These are phyloP conservation scores for Deilephila porcellus DNA, from an alignment of 2,888 invertebrate genomes.

Conservation along the genomic window DNA sequence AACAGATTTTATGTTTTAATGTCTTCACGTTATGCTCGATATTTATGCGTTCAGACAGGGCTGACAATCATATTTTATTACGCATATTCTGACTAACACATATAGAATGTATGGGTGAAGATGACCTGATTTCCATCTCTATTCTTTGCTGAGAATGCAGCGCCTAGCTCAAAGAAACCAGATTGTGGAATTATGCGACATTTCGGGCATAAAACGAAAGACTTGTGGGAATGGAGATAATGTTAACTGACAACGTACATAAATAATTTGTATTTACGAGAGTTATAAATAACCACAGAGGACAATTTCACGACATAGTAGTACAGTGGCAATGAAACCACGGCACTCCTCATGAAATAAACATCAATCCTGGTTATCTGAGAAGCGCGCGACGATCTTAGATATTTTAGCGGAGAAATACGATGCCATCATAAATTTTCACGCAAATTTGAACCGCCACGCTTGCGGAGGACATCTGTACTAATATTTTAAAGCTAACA, in stretches of 20 bases:
- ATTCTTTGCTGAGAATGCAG: not conserved
- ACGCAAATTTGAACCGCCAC: constrained; percentile 63
- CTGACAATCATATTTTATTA: constrained; percentile 7
- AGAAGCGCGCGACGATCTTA: constrained; percentile 50
- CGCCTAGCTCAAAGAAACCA: not conserved
- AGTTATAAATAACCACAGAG: not conserved
- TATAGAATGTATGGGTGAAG: not conserved
- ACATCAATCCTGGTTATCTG: constrained; percentile 17
- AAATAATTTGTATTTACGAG: not conserved
- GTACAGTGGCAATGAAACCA: not conserved
- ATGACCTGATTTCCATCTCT: constrained; percentile 2
- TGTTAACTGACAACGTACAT: not conserved
- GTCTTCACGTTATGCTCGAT: not conserved
- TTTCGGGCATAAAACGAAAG: constrained; percentile 2
- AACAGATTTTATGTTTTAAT: constrained; percentile 18
- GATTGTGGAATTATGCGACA: not conserved
- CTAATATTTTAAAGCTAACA: constrained; percentile 58
- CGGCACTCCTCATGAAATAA: constrained; percentile 26
- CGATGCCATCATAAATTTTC: constrained; percentile 70
- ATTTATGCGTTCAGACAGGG: not conserved
- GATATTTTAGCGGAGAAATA: constrained; percentile 62
- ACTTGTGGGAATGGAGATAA: constrained; percentile 1
- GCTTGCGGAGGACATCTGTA: constrained; percentile 44
- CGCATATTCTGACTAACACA: not conserved
- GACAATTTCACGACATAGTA: not conserved